Evolutionary conservation across 30 jellyfish, hydroid and myxozoan genomes (phyloP).

Genomic region (Aurelia sp.): DNA sequence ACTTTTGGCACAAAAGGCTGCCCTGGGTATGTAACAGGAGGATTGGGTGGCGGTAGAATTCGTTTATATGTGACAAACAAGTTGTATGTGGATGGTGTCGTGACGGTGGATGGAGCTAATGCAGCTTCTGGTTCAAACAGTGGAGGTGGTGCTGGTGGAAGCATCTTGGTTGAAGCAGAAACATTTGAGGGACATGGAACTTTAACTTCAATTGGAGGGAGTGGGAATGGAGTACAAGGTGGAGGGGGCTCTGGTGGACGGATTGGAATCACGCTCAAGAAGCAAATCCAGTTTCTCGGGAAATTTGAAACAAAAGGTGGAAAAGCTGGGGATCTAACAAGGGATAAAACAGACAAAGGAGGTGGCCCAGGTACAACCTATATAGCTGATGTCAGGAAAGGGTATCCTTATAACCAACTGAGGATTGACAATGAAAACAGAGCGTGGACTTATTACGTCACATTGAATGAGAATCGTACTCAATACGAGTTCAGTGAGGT

Average conservation of each 20-base stretch:
- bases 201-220: conserved; percentile 59
- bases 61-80: conserved; percentile 51
- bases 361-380: conserved; percentile 77
- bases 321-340: conserved; percentile 56
- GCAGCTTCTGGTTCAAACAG: conserved; percentile 51
- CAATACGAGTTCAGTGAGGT: conserved; percentile 59
- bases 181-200: conserved; percentile 73
- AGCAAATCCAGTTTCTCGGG: conserved; percentile 46
- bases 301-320: conserved; percentile 61
- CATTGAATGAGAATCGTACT: conserved; percentile 44
- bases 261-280: conserved; percentile 45
- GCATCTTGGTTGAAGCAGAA: conserved; percentile 64
- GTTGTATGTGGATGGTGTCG: conserved; percentile 64
- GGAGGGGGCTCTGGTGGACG: conserved; percentile 83
- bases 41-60: conserved; percentile 58
- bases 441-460: conserved; percentile 61
- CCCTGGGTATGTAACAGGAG: conserved; percentile 59
- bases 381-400: conserved; percentile 63
- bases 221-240: conserved; percentile 59
- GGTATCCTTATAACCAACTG: conserved; percentile 53
- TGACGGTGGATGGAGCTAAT: conserved; percentile 57
- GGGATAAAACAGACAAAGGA: conserved; percentile 69
- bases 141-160: conserved; percentile 85
- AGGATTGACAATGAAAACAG: conserved; percentile 57
- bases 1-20: conserved; percentile 63